Evolutionary conservation across 1,140 invertebrate genomes (phyloP), one percentile per base, ranked within the genome.

Genomic region (Leptinotarsa texana): DNA sequence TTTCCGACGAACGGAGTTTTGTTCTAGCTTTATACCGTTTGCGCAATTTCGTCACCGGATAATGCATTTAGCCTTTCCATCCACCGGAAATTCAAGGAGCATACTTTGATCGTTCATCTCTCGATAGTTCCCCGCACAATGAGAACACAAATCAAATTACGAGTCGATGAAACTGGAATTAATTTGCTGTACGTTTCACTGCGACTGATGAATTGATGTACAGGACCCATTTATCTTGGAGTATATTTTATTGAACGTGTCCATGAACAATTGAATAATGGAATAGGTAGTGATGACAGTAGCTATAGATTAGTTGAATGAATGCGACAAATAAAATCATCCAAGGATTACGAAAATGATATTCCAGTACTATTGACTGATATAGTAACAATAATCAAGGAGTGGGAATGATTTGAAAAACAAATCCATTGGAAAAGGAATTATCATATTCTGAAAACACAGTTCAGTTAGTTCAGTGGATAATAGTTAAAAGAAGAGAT

Each of bases 81-180:
- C 2, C 15, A 42, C 22, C 21, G 24, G 27, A 24, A 24, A 67
- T 67, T 33, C 65, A 27, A 42, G n/a, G 27, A 17, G 65, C 27
- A 27, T 67, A 67, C 27, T 67, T 24, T 27, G 1, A 67, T 24
- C 22, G 65, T 67, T 27, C 42, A 67, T 67, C 24, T 67, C 24
- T 67, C 27, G 27, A 67, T 67, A 67, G 65, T 42, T 67, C 65
- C 8, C n/a, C 3, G 8, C 8, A 67, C 65, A 67, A 67, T 67
- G 21, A 27, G 17, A 42, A 42, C 65, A 67, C 65, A 67, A 67
- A 67, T 67, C 27, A 67, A 42, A 24, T 67, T 42, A 67, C 65
- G 13, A 57, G 13, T 18, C 17, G 51, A 57, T 57, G 51, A 57
- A 57, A 57, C 51, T 57, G 51, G 51, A 57, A 57, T 57, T 57